These are phyloP conservation scores for Arctopsyche grandis DNA, from an alignment of 1,140 invertebrate species.

Conservation along the genomic window DNA sequence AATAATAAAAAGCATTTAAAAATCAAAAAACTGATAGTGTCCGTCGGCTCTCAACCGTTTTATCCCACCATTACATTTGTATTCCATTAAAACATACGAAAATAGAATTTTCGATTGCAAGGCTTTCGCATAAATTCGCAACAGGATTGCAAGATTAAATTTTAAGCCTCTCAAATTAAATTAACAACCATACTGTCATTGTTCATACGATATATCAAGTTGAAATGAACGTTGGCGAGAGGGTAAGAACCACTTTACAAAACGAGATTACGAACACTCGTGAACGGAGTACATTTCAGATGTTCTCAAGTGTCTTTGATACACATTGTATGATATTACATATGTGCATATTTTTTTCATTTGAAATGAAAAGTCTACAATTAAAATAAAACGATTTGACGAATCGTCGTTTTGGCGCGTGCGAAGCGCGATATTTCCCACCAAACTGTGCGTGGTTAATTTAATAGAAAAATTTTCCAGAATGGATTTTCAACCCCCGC, in stretches of 20 bases:
- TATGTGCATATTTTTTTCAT: not conserved
- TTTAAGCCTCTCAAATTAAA: too few species aligned
- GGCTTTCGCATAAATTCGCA: too few species aligned
- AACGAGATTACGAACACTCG: slow-evolving; percentile 22
- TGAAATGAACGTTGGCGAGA: slow-evolving; percentile 11
- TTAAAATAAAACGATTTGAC: not conserved
- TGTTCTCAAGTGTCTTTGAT: slow-evolving; percentile 4
- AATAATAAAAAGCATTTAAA: too few species aligned
- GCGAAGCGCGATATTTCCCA: slow-evolving; percentile 13
- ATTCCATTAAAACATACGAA: too few species aligned
- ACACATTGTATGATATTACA: slow-evolving; percentile 10
- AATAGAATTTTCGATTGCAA: too few species aligned
- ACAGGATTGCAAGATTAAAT: too few species aligned
- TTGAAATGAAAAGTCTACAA: not conserved
- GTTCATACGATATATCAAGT: not conserved
- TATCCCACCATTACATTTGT: too few species aligned
- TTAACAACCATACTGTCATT: too few species aligned
- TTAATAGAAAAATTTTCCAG: slow-evolving; percentile 14
- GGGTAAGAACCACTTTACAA: slow-evolving; percentile 3
- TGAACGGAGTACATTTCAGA: slow-evolving; percentile 25
- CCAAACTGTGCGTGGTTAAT: slow-evolving; percentile 26
- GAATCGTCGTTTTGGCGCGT: too few species aligned
- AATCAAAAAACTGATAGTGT: too few species aligned
- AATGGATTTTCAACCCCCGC: slow-evolving; percentile 17
- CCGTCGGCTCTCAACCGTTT: too few species aligned